phyloP scores from a whole-genome alignment of 1,140 invertebrate genomes.

The Drosophila repletoides region DNA sequence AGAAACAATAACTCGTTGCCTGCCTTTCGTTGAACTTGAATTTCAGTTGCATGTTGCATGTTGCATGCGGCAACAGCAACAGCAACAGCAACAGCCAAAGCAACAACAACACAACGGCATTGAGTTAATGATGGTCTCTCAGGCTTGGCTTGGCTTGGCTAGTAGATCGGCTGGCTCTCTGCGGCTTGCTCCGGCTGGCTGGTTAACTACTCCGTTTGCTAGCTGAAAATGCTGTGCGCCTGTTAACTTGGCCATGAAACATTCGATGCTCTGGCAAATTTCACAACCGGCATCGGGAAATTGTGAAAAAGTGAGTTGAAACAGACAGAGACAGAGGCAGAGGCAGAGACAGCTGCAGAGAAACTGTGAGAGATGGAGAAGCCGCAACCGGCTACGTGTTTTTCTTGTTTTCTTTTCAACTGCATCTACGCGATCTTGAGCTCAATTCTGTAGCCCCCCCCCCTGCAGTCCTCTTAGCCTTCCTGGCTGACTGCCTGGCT shows the following conservation, averaged over 20 bases:
- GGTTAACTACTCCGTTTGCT: conserved; percentile 24
- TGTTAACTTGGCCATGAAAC: conserved; percentile 80
- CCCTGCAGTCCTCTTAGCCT: no score
- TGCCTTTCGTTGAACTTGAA: conserved; percentile 70
- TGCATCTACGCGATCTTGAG: conserved; percentile 63
- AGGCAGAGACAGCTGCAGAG: neutral
- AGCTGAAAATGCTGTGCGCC: conserved; percentile 56
- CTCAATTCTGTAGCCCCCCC: conserved; percentile 38
- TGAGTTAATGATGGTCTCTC: conserved; percentile 65
- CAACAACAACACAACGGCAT: conserved; percentile 16
- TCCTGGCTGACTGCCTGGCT: neutral
- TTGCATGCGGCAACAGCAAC: conserved; percentile 54
- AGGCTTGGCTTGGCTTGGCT: conserved; percentile 30
- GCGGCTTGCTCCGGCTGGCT: conserved; percentile 18
- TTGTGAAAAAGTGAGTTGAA: conserved; percentile 69
- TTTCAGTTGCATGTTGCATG: conserved; percentile 65
- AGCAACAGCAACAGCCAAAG: neutral
- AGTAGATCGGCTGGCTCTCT: conserved; percentile 57
- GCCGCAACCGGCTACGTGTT: conserved; percentile 52
- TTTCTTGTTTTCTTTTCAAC: conserved; percentile 70
- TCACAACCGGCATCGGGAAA: conserved; percentile 68
- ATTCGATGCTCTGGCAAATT: conserved; percentile 69
- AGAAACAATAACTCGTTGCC: conserved; percentile 75
- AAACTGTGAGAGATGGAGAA: neutral
- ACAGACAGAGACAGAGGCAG: conserved; percentile 2